Evolutionary conservation across 2,113 vertebrate species (phyloP), one percentile per base, ranked within the genome.

Genomic region (Amphilophus citrinellus): DNA sequence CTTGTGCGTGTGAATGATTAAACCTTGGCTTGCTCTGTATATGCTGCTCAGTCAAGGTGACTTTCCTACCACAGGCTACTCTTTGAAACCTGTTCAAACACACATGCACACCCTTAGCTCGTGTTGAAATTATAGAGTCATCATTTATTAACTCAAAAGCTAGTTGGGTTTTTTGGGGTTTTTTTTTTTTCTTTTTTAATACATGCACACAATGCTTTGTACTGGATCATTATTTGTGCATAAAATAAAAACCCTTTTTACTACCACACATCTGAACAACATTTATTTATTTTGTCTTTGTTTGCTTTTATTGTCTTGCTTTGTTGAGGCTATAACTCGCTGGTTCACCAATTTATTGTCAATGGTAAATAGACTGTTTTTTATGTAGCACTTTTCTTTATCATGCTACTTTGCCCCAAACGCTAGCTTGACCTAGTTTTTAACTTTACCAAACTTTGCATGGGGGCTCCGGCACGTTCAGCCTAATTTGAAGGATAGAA

Each of bases 1-100:
- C 79, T 17, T 62, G 63, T 86, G 77, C 66, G 75, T 88, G 92
- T 92, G 44, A 93, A 93, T 92, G 79, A 91, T 94, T 93, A 90
- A 92, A 88, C 86, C 58, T 39, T 15, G 7, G 77, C 75, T 44
- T 80, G 59, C 8, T 77, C 63, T 81, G 82, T 53, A 76, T 73
- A 79, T 77, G 75, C 78, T 59, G 76, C 61, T 47, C 66, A 77
- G 71, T 89, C 89, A 89, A 89, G 86, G 87, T 91, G 79, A 81
- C 86, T 87, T 66, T 50, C 61, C 44, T 61, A 57, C 66, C 83
- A 68, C 20, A 79, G 17, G 82, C 10, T 17, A 44, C 89, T 66
- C 9, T 81, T 30, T 88, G 83, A 88, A 80, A 79, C 9, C 8
- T 11, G 27, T n/a, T 65, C 62, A 77, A 37, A 57, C 44, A 50